A percentile compares a stretch with the other conserved stretches of the same genome.
phyloP scores from a whole-genome alignment of 2,888 invertebrate species.

The Cacoxenus indagator region DNA sequence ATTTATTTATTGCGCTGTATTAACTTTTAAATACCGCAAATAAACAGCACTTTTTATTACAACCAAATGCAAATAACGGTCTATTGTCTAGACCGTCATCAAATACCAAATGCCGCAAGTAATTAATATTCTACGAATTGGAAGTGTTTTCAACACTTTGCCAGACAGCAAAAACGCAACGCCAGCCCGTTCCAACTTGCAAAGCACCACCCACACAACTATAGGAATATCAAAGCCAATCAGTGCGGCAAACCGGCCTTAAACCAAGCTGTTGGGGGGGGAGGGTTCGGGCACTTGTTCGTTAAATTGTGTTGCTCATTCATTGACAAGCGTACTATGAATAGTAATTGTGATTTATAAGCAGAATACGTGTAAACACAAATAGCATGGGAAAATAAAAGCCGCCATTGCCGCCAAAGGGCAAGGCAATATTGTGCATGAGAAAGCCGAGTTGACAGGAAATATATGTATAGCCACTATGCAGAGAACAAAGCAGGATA shows the following conservation, averaged over 20 bases:
- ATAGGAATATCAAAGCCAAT: neutral
- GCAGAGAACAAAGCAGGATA: neutral
- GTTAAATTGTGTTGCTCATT: constrained; percentile 24
- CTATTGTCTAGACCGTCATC: constrained; percentile 27
- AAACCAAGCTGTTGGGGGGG: neutral
- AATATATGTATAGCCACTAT: constrained; percentile 21
- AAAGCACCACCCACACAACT: neutral
- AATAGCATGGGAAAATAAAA: constrained; percentile 34
- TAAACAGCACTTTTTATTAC: too few species aligned
- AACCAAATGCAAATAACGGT: neutral
- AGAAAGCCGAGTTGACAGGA: constrained; percentile 5
- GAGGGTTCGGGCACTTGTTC: neutral
- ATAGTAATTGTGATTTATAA: constrained; percentile 46
- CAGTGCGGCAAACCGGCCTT: neutral
- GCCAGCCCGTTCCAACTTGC: neutral
- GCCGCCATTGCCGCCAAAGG: constrained; percentile 23
- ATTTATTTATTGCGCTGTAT: too few species aligned
- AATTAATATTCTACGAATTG: constrained; percentile 57
- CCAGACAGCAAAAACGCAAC: neutral
- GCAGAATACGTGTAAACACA: constrained; percentile 34
- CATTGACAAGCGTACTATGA: constrained; percentile 14
- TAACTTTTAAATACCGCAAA: too few species aligned
- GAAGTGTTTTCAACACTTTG: constrained; percentile 31
- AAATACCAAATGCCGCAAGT: constrained; percentile 54
- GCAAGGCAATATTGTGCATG: neutral